Percentiles rank a stretch among this genome's conserved stretches.
These are phyloP conservation scores for Ruditapes philippinarum DNA, from an alignment of 1,140 invertebrate genomes.

Conservation along the genomic window DNA sequence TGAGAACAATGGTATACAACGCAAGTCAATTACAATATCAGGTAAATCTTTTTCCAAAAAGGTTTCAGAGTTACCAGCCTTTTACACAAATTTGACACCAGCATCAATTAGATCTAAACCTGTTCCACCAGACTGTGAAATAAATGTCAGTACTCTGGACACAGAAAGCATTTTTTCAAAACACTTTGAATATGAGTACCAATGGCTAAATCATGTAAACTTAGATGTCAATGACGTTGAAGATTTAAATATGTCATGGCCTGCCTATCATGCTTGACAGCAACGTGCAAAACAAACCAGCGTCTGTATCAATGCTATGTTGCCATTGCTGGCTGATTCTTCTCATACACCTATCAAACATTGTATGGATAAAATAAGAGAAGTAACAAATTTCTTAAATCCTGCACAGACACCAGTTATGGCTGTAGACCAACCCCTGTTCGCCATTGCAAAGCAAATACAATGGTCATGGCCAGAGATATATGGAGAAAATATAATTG, in stretches of 20 bases:
- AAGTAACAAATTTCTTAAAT: constrained; percentile 68
- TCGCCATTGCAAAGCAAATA: constrained; percentile 66
- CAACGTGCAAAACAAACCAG: neutral
- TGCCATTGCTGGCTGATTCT: constrained; percentile 62
- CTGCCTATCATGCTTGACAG: constrained; percentile 13
- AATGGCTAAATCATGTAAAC: constrained; percentile 36
- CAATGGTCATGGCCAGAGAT: constrained; percentile 70
- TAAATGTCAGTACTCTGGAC: neutral
- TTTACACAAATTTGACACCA: constrained; percentile 42
- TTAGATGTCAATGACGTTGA: neutral
- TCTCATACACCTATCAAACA: constrained; percentile 67
- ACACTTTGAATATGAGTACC: constrained; percentile 10
- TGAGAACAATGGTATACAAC: neutral
- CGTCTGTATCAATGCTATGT: constrained; percentile 12
- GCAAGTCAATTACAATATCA: neutral
- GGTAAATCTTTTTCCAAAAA: too few species aligned
- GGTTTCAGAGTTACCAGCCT: constrained; percentile 18
- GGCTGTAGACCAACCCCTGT: constrained; percentile 73
- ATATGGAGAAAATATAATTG: constrained; percentile 70
- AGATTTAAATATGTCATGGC: neutral
- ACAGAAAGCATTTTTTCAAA: too few species aligned
- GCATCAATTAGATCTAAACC: constrained; percentile 23
- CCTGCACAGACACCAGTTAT: constrained; percentile 69
- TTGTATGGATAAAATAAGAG: constrained; percentile 72
- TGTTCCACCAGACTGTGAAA: neutral